Evolutionary conservation across 53 echinoderm and acorn worm genomes (phyloP), one percentile per base, ranked within the genome.

Genomic region (Temnopleurus reevesii): DNA sequence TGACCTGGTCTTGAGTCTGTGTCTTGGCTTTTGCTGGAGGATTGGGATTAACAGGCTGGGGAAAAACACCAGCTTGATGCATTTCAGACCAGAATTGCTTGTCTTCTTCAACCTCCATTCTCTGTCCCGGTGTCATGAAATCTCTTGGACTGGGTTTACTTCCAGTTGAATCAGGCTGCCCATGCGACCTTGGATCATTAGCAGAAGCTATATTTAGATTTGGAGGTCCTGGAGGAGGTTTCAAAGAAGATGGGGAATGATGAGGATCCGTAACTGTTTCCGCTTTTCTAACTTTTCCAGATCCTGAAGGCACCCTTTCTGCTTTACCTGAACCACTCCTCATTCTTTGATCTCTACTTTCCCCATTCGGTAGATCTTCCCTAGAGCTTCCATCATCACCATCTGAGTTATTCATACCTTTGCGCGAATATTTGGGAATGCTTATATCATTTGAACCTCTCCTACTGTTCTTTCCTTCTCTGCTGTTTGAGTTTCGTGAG

Each of bases 41-140:
- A 9, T 51, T 53, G 8, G 17, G 27, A 45, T 60, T 61, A 2
- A 51, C 23, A 36, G 86, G 63, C 63, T 60, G 59, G 27, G 38
- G 8, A 17, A 61, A 61, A 17, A 87, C 88, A n/a, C 88, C 88
- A 46, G 88, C 71, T 46, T 87, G 53, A 8, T 87, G 88, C 66
- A 87, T 65, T 31, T 87, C 88, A 31, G 88, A 87, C 88, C 88
- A 87, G 36, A 87, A 87, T 23, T 91, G 91, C 35, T 91, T 88
- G 43, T 79, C 90, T 43, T 46, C 86, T 26, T 77, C 57, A 17
- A 54, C 63, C 33, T 93, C 87, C 8, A 55, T 47, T 44, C 89
- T 81, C 56, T 93, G 93, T 26, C 45, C 81, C 51, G 90, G 90
- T 29, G 86, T 60, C 59, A 86, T 86, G 63, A 86, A 86, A 26